These are phyloP conservation scores for Trachelus iudaicus DNA, from an alignment of 2,888 invertebrate species.

Conservation along the genomic window DNA sequence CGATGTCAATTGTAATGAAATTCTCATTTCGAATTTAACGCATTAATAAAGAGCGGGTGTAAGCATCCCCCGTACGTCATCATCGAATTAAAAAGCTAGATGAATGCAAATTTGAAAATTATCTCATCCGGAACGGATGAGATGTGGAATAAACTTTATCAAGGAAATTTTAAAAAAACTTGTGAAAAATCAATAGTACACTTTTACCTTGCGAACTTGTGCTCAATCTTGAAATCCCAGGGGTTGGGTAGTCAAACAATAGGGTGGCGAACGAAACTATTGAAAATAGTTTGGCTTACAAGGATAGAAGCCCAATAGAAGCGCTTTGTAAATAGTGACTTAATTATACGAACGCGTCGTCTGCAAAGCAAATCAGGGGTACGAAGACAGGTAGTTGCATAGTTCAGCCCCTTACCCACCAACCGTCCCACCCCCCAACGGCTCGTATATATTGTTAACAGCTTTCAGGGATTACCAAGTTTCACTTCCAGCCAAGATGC, in stretches of 20 bases:
- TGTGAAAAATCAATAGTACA: not conserved
- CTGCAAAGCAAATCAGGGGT: conserved; percentile 52
- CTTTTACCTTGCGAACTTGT: not conserved
- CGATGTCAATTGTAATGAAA: not conserved
- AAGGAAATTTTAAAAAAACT: not conserved
- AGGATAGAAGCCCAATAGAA: conserved; percentile 29
- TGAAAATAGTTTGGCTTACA: conserved; percentile 27
- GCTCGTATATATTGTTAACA: conserved; percentile 36
- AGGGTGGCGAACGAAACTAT: not conserved
- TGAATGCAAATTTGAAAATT: not conserved
- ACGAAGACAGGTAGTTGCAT: conserved; percentile 41
- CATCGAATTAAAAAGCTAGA: not conserved
- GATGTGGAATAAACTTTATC: not conserved
- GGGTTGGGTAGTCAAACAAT: not conserved
- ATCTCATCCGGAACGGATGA: too few species aligned
- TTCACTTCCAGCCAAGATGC: conserved; percentile 54
- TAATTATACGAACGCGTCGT: conserved; percentile 48
- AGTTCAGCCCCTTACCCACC: not conserved
- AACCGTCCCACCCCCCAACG: conserved; percentile 31
- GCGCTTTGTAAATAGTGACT: conserved; percentile 47
- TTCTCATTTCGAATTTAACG: not conserved
- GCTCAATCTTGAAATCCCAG: not conserved
- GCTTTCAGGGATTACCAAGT: conserved; percentile 51
- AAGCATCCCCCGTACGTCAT: too few species aligned
- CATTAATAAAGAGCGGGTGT: not conserved